phyloP scores from a whole-genome alignment of 2,888 invertebrate genomes.

The Campoplex nolae region DNA sequence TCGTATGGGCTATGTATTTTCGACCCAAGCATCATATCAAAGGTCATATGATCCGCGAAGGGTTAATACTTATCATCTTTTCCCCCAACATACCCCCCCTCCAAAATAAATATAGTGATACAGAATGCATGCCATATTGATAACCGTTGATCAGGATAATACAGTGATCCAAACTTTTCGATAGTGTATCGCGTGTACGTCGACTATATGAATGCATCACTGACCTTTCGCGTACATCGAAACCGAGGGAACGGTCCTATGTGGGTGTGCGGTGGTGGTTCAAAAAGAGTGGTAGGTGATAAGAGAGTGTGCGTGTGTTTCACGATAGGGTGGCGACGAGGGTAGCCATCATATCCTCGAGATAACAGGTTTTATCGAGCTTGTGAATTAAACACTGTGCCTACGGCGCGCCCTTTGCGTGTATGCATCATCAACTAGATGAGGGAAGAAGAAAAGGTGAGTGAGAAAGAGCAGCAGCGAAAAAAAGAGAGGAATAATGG shows the following conservation, averaged over 20 bases:
- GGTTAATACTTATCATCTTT: background rate
- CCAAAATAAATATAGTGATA: conserved; percentile 7
- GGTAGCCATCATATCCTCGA: conserved; percentile 68
- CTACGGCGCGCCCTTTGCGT: conserved; percentile 62
- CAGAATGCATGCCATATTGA: background rate
- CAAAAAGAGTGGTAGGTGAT: conserved; percentile 24
- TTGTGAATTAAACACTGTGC: conserved; percentile 70
- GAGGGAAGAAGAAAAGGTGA: conserved; percentile 3
- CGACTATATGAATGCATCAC: conserved; percentile 69
- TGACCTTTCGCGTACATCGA: conserved; percentile 34
- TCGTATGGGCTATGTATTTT: no score
- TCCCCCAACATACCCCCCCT: background rate
- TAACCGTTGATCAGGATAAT: conserved; percentile 31
- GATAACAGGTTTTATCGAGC: conserved; percentile 70
- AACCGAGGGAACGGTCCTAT: conserved; percentile 48
- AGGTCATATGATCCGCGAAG: no score
- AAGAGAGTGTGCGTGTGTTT: conserved; percentile 42
- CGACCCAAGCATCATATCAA: no score
- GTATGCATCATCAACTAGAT: conserved; percentile 45
- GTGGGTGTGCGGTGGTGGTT: conserved; percentile 26
- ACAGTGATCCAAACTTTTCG: conserved; percentile 12
- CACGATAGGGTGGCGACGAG: conserved; percentile 63
- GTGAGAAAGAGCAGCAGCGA: background rate
- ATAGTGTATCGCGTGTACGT: conserved; percentile 65
- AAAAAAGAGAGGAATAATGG: conserved; percentile 15